Evolutionary conservation across 1,140 invertebrate genomes (phyloP), one percentile per base, ranked within the genome.

Genomic region (Chymomyza costata): DNA sequence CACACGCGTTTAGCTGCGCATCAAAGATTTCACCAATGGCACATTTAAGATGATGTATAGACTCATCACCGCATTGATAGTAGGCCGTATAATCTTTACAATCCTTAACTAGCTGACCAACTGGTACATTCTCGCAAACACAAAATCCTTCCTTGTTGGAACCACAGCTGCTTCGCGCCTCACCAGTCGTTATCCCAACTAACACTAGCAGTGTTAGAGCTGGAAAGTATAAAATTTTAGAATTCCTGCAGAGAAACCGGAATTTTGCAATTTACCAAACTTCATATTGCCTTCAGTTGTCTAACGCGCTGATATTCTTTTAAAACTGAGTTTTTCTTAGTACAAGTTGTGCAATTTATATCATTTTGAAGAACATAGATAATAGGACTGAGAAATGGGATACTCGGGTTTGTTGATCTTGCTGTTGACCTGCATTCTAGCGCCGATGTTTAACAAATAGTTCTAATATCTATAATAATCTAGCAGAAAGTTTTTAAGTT

Each of bases 271-370:
- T 46, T 64, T 8, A 63, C 61, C 61, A 21, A 17, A 21, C 59
- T 49, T 64, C 61, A 63, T 64, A 32, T 25, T 49, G 17, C 13
- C 25, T 28, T 45, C 13, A n/a, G n/a, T n/a, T n/a, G n/a, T n/a
- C n/a, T n/a, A 21, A 32, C 13, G 2, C 10, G 5, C 8, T n/a
- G 6, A 8, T 19, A 5, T 32, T n/a, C n/a, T n/a, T n/a, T n/a
- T 0, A 0, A 1, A 62, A 63, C 60, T 63, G 34, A n/a, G n/a
- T n/a, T n/a, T n/a, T n/a, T n/a, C n/a, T n/a, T n/a, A n/a, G n/a
- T n/a, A n/a, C n/a, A n/a, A n/a, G n/a, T 6, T 2, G 6, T 52
- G 43, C 59, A 39, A 47, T 62, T 71, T 70, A 71, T 70, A 71
- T 2, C 15, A 15, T 18, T 51, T 31, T 28, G 25, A 35, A 34